Evolutionary conservation across 2,113 vertebrate genomes (phyloP).

Genomic region (Regulus satrapa): DNA sequence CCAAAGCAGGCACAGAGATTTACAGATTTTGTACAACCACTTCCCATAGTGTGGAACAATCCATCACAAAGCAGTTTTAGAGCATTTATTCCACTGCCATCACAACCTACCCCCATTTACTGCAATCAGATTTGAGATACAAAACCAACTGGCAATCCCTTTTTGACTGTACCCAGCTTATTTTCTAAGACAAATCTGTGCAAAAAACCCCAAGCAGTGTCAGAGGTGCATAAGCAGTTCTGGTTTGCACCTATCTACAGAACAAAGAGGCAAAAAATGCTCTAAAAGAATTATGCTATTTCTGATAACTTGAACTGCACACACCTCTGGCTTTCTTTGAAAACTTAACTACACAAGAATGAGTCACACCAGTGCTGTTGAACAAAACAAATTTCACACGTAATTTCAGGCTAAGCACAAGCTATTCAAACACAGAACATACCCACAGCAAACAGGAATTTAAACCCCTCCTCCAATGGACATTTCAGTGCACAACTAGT

Average conservation of each 20-base stretch:
- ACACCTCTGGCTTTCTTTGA: conserved; percentile 22
- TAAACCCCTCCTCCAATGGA: not conserved
- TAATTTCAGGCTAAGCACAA: not conserved
- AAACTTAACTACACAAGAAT: conserved; percentile 11
- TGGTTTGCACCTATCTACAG: not conserved
- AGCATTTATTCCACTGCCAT: conserved; percentile 31
- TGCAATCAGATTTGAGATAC: conserved; percentile 49
- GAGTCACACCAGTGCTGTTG: conserved; percentile 7
- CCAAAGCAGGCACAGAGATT: not conserved
- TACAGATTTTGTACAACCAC: conserved; percentile 18
- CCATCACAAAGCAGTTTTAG: conserved; percentile 30
- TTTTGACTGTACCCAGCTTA: not conserved
- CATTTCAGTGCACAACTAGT: not conserved
- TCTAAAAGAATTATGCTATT: not conserved
- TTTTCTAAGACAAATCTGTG: not conserved
- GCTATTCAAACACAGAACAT: not conserved
- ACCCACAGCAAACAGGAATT: not conserved
- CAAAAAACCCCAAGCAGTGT: not conserved
- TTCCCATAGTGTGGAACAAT: not conserved
- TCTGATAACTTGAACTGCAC: not conserved
- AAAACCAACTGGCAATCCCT: not conserved
- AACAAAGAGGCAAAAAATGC: not conserved
- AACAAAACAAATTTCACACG: not conserved
- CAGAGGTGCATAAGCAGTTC: conserved; percentile 1
- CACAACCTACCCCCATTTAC: conserved; percentile 21